Base-by-base conservation (phyloP, 2,888 invertebrate species). In the Ophion slaviceki region DNA sequence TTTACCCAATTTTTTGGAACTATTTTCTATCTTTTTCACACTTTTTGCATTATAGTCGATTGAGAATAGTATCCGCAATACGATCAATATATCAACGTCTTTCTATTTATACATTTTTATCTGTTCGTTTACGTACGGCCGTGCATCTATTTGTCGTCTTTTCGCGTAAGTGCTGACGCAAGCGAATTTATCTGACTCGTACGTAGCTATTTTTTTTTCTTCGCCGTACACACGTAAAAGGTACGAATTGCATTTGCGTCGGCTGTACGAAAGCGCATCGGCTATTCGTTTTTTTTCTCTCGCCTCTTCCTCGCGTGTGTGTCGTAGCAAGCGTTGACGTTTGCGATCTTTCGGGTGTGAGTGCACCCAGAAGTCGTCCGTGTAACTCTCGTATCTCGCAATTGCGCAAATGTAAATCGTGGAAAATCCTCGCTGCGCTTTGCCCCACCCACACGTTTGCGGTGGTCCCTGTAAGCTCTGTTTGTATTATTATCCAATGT, bases 81-180 rank as follows among this genome's bases (percentile, higher is more conserved):
- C 8, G 40, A 40, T 6, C 7, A 8, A 40, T 53, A 47, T 57
- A 76, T 36, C 53, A 32, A 66, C 14, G 40, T 53, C 11, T 57
- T 57, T 64, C 64, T 76, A 76, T 76, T 76, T 76, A 66, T 76
- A 76, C 70, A 40, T 68, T 45, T 61, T 45, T 70, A 68, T 68
- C 68, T 17, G 24, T 45, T n/a, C 2, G 17, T 61, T 24, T 61
- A 47, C 78, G 61, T 47, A 61, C 61, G 68, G 24, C 45, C 40
- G 40, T 40, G 40, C 40, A 45, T n/a, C 36, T 71, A 78, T 81
- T 82, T 64, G 75, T 66, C 28, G 36, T 75, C 68, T 68, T 47
- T 64, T 45, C 24, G 68, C 64, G 47, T 67, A 71, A 74, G 62
- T 78, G 75, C 79, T 82, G 82, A 85, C 85, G 85, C 85, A 85